These are phyloP conservation scores for Epinotia nisella DNA, from an alignment of 2,888 invertebrate species.

Conservation along the genomic window DNA sequence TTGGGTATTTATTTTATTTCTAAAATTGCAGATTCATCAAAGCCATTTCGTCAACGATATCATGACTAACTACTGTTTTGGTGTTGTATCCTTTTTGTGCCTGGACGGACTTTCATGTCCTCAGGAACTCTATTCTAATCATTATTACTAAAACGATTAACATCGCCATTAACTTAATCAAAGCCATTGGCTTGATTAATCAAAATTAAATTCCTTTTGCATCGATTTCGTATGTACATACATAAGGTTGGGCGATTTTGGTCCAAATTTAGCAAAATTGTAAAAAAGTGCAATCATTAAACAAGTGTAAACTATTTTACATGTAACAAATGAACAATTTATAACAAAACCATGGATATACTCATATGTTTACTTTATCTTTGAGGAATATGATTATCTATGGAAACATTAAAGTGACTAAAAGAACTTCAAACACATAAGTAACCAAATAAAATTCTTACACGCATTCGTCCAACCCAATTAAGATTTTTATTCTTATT, in stretches of 20 bases:
- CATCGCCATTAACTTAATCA: constrained; percentile 26
- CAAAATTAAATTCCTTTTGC: constrained; percentile 76
- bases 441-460: neutral
- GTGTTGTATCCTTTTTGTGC: constrained; percentile 81
- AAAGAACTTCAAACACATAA: neutral
- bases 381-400: neutral
- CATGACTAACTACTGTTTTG: constrained; percentile 81
- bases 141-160: constrained; percentile 39
- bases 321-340: neutral
- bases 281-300: constrained; percentile 25
- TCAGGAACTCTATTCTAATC: constrained; percentile 76
- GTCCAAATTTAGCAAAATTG: constrained; percentile 33
- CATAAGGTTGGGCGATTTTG: constrained; percentile 49
- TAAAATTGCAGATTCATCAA: constrained; percentile 54
- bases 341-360: neutral
- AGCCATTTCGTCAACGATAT: constrained; percentile 58
- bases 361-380: neutral
- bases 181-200: constrained; percentile 39
- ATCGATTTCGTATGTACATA: constrained; percentile 71
- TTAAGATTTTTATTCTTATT: constrained; percentile 42
- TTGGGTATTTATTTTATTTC: neutral
- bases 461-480: constrained; percentile 24
- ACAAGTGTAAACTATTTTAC: constrained; percentile 28
- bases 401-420: neutral
- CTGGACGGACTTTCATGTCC: constrained; percentile 80